A percentile compares a stretch with the other conserved stretches of the same genome.
Evolutionary conservation across 2,113 vertebrate species (phyloP).

Genomic region (Leucosticte australis): DNA sequence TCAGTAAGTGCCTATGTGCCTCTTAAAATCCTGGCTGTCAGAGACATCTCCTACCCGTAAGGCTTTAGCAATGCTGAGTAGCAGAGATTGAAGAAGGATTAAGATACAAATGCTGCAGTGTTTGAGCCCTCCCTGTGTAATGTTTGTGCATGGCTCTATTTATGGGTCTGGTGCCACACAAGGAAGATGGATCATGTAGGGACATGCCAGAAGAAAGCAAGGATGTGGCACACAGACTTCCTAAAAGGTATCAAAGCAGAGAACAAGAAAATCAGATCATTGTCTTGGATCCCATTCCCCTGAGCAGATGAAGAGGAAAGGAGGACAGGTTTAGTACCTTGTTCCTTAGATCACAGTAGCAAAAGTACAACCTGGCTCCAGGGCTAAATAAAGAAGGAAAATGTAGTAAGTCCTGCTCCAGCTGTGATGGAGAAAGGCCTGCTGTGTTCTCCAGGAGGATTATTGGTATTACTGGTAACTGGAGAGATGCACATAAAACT

Average conservation of each 20-base stretch:
- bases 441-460: background rate
- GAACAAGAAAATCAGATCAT: background rate
- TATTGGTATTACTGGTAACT: background rate
- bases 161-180: background rate
- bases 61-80: background rate
- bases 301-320: background rate
- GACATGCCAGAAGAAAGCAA: background rate
- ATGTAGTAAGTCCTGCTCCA: background rate
- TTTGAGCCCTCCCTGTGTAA: background rate
- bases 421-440: background rate
- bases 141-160: background rate
- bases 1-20: background rate
- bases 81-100: background rate
- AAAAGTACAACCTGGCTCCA: background rate
- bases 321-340: background rate
- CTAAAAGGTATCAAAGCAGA: background rate
- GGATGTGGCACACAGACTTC: background rate
- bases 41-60: accelerated
- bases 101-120: background rate
- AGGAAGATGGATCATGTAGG: background rate
- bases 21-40: background rate
- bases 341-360: conserved; percentile 5
- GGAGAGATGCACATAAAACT: background rate
- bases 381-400: conserved; percentile 31
- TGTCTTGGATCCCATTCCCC: background rate